Conservation (phyloP, 1,140 invertebrate species). For the Radopholus similis region DNA sequence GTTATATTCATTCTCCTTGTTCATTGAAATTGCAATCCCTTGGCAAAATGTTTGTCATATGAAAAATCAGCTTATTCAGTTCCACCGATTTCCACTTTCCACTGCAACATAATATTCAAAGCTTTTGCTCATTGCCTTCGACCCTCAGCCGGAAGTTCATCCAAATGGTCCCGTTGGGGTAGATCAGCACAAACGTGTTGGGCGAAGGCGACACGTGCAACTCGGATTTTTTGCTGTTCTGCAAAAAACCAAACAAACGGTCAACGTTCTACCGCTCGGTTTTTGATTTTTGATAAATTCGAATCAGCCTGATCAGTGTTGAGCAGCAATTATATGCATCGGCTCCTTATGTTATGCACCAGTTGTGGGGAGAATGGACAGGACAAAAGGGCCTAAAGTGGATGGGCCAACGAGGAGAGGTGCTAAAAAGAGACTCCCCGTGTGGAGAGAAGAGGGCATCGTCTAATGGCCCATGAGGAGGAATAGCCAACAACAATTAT, state of each 20-base stretch:
- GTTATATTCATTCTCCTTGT: too few relatives aligned
- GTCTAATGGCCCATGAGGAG: too few relatives aligned
- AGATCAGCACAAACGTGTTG: constrained; percentile 45
- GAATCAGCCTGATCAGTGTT: too few relatives aligned
- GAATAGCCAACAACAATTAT: too few relatives aligned
- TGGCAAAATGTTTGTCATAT: constrained; percentile 36
- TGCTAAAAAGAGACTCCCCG: too few relatives aligned
- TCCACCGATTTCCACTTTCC: not conserved
- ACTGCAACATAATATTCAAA: constrained; percentile 16
- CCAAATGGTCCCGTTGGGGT: constrained; percentile 47
- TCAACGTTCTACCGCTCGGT: not conserved
- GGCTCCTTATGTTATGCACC: too few relatives aligned
- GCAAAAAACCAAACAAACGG: constrained; percentile 20
- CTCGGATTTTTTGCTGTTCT: constrained; percentile 41
- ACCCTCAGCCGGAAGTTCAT: constrained; percentile 43
- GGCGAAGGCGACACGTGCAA: constrained; percentile 42
- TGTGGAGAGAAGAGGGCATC: too few relatives aligned
- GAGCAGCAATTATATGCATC: too few relatives aligned
- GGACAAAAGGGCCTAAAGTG: too few relatives aligned
- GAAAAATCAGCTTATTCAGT: constrained; percentile 1
- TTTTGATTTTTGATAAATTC: not conserved
- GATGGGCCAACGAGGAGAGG: too few relatives aligned
- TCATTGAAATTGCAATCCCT: too few relatives aligned
- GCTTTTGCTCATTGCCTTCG: constrained; percentile 31
- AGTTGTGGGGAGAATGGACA: too few relatives aligned